A percentile compares a stretch with the other conserved stretches of the same genome.
These are phyloP conservation scores for Solenopsis fugax DNA, from an alignment of 1,140 invertebrate genomes.

Conservation along the genomic window DNA sequence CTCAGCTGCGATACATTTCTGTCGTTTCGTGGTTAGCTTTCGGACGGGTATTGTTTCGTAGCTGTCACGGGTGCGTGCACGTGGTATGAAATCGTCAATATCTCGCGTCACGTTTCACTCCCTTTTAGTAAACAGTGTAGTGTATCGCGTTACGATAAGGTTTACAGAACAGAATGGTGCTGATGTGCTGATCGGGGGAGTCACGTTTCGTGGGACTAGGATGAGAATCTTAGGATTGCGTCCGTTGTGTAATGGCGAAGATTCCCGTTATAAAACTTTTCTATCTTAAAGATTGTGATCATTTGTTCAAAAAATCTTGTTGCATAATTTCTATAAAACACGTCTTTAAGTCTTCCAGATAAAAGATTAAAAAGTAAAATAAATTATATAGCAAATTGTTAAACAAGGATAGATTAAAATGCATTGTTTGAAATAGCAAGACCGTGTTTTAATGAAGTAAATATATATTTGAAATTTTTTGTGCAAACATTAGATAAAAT, in stretches of 20 bases:
- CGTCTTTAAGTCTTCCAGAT: not conserved
- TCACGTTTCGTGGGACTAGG: slow-evolving; percentile 36
- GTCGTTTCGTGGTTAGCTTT: slow-evolving; percentile 58
- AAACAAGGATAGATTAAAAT: not conserved
- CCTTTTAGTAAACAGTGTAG: slow-evolving; percentile 54
- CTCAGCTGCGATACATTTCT: slow-evolving; percentile 23
- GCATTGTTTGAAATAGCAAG: not conserved
- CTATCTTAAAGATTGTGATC: not conserved
- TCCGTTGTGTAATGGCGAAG: not conserved
- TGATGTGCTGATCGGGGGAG: slow-evolving; percentile 9
- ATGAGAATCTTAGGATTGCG: not conserved
- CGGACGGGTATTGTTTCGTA: slow-evolving; percentile 48
- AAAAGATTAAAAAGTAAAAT: not conserved
- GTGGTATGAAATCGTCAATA: slow-evolving; percentile 71
- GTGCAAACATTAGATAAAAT: not conserved
- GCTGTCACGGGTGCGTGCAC: slow-evolving; percentile 72
- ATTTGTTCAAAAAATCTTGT: not conserved
- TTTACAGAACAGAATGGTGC: not conserved
- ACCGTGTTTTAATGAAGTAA: not conserved
- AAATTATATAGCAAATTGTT: not conserved
- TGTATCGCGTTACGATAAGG: slow-evolving; percentile 49
- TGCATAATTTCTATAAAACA: not conserved
- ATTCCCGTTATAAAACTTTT: not conserved
- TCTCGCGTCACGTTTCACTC: slow-evolving; percentile 66
- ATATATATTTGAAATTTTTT: not conserved